phyloP scores from a whole-genome alignment of 1,140 invertebrate species.

The Drosophila mauritiana region DNA sequence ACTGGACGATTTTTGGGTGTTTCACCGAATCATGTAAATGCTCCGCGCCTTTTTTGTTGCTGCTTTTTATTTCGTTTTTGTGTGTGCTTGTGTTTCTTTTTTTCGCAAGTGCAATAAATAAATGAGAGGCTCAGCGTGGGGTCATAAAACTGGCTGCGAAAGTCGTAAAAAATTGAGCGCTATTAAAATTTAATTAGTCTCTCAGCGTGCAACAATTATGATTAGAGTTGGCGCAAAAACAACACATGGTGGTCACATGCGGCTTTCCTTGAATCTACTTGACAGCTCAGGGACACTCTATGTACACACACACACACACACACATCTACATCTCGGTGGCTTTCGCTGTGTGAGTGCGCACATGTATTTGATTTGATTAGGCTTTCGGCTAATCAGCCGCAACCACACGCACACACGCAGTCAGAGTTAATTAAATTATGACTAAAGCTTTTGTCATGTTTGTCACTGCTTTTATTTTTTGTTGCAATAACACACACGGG shows the following conservation, averaged over 20 bases:
- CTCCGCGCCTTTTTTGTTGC: neutral
- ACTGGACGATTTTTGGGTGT: neutral
- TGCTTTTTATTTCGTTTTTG: neutral
- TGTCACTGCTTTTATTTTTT: conserved; percentile 44
- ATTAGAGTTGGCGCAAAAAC: conserved; percentile 33
- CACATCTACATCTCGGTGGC: neutral
- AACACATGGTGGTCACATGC: conserved; percentile 25
- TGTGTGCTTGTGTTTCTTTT: neutral
- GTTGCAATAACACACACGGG: conserved; percentile 23
- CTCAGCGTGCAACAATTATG: conserved; percentile 60
- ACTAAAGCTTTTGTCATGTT: conserved; percentile 68
- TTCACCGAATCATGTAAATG: conserved; percentile 35
- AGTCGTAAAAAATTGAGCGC: conserved; percentile 54
- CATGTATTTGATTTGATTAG: conserved; percentile 64
- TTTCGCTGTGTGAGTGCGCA: conserved; percentile 17
- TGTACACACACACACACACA: neutral
- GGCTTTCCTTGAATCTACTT: conserved; percentile 21
- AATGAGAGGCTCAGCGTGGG: conserved; percentile 30
- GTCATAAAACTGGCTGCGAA: conserved; percentile 23
- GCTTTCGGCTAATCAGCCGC: conserved; percentile 57
- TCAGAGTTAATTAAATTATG: conserved; percentile 81
- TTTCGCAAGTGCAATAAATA: conserved; percentile 66
- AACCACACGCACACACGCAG: conserved; percentile 31
- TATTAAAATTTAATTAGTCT: conserved; percentile 81
- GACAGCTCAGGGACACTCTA: conserved; percentile 29